Conservation (phyloP, 2,797 vertebrate species). For the Crocidura indochinensis region DNA sequence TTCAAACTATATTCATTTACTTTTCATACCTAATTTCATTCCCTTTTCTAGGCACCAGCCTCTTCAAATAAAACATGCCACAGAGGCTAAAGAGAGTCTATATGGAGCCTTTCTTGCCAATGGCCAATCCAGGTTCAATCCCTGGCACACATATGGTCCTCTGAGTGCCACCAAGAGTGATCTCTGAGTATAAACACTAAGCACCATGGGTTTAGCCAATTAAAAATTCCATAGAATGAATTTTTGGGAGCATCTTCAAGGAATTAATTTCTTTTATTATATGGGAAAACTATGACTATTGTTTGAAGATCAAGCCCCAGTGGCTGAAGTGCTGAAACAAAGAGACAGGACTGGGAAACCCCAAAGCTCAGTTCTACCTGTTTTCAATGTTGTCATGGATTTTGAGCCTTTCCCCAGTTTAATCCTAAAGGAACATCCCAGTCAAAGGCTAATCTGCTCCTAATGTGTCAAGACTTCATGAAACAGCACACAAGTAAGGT, state of each 20-base stretch:
- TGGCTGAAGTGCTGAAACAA: not conserved
- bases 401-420: not conserved
- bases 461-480: not conserved
- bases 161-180: too few relatives aligned
- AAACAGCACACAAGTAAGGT: not conserved
- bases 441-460: not conserved
- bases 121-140: too few relatives aligned
- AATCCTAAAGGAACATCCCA: not conserved
- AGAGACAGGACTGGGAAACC: not conserved
- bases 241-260: not conserved
- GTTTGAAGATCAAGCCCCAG: not conserved
- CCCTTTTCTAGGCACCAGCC: not conserved
- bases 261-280: not conserved
- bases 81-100: too few relatives aligned
- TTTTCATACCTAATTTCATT: slow-evolving; percentile 15
- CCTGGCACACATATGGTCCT: too few relatives aligned
- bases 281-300: not conserved
- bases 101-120: too few relatives aligned
- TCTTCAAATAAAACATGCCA: not conserved
- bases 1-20: slow-evolving; percentile 50
- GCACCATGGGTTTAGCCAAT: not conserved
- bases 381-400: slow-evolving; percentile 10
- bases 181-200: not conserved
- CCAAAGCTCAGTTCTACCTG: not conserved
- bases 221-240: not conserved